These are phyloP conservation scores for Candoia aspera DNA, from an alignment of 2,113 vertebrate species.

Conservation along the genomic window DNA sequence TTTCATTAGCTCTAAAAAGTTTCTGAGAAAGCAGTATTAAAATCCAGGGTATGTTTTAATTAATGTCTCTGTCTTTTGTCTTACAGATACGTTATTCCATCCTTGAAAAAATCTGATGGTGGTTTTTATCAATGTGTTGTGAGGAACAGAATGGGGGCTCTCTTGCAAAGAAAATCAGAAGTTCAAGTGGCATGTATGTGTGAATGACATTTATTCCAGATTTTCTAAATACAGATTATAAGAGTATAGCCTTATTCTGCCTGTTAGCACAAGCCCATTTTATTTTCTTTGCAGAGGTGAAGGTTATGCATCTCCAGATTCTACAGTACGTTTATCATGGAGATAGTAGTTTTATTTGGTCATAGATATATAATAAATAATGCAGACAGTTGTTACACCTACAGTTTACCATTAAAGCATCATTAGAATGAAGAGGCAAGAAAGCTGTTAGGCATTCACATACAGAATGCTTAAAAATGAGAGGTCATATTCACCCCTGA, in stretches of 20 bases:
- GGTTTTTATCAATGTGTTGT: constrained; percentile 86
- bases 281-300: neutral
- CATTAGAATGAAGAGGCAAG: neutral
- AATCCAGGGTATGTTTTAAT: neutral
- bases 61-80: constrained; percentile 30
- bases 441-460: neutral
- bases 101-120: constrained; percentile 77
- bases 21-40: neutral
- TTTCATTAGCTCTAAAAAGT: neutral
- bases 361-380: neutral
- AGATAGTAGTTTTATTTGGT: neutral
- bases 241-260: neutral
- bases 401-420: neutral
- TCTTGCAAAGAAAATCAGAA: constrained; percentile 82
- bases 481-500: neutral
- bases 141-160: constrained; percentile 86
- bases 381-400: neutral
- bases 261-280: neutral
- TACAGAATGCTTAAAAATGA: neutral
- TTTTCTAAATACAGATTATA: rapidly evolving
- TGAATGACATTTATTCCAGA: neutral
- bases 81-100: constrained; percentile 78
- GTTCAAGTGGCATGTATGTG: constrained; percentile 90
- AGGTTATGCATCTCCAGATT: neutral
- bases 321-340: neutral